phyloP scores from a whole-genome alignment of 2,797 vertebrate species.

The Sorex maritimensis region DNA sequence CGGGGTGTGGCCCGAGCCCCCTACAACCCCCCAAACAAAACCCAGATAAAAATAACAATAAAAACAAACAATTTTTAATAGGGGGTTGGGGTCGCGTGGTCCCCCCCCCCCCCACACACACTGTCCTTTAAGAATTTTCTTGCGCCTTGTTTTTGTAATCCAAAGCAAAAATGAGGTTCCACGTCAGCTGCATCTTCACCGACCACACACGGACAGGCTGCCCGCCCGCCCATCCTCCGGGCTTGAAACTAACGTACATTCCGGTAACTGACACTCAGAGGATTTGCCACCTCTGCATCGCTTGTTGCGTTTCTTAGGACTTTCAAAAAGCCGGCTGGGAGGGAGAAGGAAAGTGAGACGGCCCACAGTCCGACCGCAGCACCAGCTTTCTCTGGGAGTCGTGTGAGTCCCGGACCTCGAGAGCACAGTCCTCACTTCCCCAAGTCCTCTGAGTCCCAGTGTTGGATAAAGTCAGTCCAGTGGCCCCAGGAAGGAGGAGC shows the following conservation, averaged over 20 bases:
- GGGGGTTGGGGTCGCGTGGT: too few species aligned
- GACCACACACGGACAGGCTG: background rate
- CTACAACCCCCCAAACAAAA: too few species aligned
- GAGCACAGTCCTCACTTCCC: background rate
- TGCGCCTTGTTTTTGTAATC: background rate
- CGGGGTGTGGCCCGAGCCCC: too few species aligned
- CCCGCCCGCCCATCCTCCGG: background rate
- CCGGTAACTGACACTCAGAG: background rate
- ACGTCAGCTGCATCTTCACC: background rate
- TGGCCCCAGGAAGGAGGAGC: background rate
- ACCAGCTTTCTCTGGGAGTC: background rate
- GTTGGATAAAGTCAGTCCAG: constrained; percentile 40
- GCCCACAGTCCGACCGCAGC: background rate
- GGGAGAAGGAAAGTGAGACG: constrained; percentile 41
- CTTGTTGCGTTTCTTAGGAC: constrained; percentile 2
- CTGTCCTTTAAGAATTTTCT: background rate
- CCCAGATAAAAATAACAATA: too few species aligned
- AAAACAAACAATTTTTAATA: too few species aligned
- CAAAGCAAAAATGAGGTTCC: too few species aligned
- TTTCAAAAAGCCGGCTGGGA: background rate
- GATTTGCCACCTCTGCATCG: background rate
- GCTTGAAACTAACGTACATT: constrained; percentile 37
- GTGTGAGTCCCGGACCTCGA: background rate
- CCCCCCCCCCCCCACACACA: too few species aligned
- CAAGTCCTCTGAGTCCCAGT: constrained; percentile 4